Evolutionary conservation across 1,140 invertebrate genomes (phyloP).

Genomic region (Bombus balteatus): DNA sequence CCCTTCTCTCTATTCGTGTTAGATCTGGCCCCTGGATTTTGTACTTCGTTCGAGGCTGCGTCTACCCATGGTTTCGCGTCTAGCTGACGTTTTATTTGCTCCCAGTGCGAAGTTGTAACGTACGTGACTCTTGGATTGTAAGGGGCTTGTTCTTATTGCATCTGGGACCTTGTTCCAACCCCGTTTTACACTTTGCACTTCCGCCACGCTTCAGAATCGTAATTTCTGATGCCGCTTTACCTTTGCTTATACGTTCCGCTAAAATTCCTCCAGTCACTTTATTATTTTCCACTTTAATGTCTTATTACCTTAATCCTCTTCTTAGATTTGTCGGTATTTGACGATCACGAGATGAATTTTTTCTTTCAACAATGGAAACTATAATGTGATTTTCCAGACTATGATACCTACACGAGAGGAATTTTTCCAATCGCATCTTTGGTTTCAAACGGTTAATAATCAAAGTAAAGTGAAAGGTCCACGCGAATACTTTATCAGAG

Average conservation of each 20-base stretch:
- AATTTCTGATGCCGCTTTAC: background rate
- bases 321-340: too few species aligned
- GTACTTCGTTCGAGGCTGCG: background rate
- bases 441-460: too few species aligned
- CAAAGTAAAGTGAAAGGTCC: background rate
- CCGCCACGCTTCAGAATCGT: background rate
- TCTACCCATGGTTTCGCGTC: background rate
- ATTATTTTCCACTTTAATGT: too few species aligned
- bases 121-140: background rate
- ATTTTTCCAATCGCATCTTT: too few species aligned
- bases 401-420: too few species aligned
- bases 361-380: too few species aligned
- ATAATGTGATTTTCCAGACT: too few species aligned
- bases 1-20: background rate
- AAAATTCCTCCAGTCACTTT: too few species aligned
- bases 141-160: conserved; percentile 3
- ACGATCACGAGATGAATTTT: too few species aligned
- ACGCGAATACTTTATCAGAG: background rate
- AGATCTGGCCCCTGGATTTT: background rate
- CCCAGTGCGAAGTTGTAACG: background rate
- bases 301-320: too few species aligned
- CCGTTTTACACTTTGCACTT: background rate
- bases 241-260: too few species aligned
- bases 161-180: background rate
- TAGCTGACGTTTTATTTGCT: background rate